A percentile compares a stretch with the other conserved stretches of the same genome.
phyloP scores from a whole-genome alignment of 2,113 vertebrate species.

The Oxyruncus cristatus region DNA sequence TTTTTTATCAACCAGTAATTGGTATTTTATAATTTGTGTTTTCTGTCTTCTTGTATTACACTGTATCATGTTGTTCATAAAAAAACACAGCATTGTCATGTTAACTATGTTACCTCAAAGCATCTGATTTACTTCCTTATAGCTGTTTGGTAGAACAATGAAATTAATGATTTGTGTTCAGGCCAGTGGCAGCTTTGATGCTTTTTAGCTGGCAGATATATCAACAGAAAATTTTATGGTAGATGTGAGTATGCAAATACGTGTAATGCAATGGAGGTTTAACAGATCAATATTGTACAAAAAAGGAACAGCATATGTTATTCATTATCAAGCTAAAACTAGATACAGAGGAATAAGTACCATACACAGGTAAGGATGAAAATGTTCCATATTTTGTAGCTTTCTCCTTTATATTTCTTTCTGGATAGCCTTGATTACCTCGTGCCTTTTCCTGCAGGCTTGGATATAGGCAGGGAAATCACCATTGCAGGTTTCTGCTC shows the following conservation, averaged over 20 bases:
- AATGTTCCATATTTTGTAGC: not conserved
- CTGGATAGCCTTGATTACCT: fast-evolving
- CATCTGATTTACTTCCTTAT: conserved; percentile 31
- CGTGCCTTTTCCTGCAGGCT: not conserved
- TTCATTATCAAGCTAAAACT: not conserved
- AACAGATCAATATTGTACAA: not conserved
- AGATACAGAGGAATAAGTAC: not conserved
- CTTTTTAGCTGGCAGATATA: not conserved
- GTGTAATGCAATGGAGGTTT: not conserved
- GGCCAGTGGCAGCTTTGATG: not conserved
- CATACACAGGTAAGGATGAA: not conserved
- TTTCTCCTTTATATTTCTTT: not conserved
- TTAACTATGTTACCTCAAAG: conserved; percentile 9
- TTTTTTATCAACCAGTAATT: conserved; percentile 55
- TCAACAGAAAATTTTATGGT: not conserved
- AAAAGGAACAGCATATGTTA: not conserved
- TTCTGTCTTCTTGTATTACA: conserved; percentile 44
- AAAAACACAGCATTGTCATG: not conserved
- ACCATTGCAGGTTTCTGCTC: not conserved
- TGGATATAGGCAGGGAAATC: not conserved
- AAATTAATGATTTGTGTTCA: conserved; percentile 34
- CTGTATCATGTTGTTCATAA: not conserved
- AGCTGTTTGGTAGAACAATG: not conserved
- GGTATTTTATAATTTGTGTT: conserved; percentile 35
- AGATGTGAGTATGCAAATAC: not conserved